Conservation (phyloP, 2,113 vertebrate species). For the Chaenocephalus aceratus region DNA sequence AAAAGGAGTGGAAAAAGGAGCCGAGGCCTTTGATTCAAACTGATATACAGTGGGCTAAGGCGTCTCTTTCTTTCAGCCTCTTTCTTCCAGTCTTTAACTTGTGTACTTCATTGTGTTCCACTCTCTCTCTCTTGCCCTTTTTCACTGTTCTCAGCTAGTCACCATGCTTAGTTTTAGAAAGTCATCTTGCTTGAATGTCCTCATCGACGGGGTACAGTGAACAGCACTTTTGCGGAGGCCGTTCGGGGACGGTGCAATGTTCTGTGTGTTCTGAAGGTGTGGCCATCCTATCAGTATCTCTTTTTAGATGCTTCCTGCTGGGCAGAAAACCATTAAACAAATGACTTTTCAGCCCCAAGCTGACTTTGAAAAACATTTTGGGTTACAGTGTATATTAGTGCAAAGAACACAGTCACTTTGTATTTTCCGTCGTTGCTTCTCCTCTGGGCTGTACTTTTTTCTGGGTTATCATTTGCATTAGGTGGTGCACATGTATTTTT, state of each 20-base stretch:
- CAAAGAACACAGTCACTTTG: slow-evolving; percentile 80
- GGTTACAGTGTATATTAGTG: slow-evolving; percentile 65
- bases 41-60: slow-evolving; percentile 59
- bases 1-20: slow-evolving; percentile 40
- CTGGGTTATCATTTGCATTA: slow-evolving; percentile 67
- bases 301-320: slow-evolving; percentile 77
- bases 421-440: slow-evolving; percentile 52
- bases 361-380: slow-evolving; percentile 79
- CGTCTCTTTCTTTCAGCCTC: slow-evolving; percentile 33
- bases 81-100: slow-evolving; percentile 44
- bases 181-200: slow-evolving; percentile 53
- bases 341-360: slow-evolving; percentile 79
- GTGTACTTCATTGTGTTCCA: slow-evolving; percentile 29
- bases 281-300: slow-evolving; percentile 60
- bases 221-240: slow-evolving; percentile 46
- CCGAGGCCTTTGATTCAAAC: slow-evolving; percentile 64
- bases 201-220: slow-evolving; percentile 28
- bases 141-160: slow-evolving; percentile 42
- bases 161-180: slow-evolving; percentile 56
- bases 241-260: slow-evolving; percentile 47
- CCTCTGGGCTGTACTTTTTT: slow-evolving; percentile 67
- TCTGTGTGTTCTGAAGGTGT: slow-evolving; percentile 59
- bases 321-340: slow-evolving; percentile 81
- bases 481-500: slow-evolving; percentile 3
- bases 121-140: slow-evolving; percentile 16